Percentiles rank a stretch among this genome's conserved stretches.
Evolutionary conservation across 2,888 invertebrate genomes (phyloP).

Genomic region (Lasioglossum pauxillum): DNA sequence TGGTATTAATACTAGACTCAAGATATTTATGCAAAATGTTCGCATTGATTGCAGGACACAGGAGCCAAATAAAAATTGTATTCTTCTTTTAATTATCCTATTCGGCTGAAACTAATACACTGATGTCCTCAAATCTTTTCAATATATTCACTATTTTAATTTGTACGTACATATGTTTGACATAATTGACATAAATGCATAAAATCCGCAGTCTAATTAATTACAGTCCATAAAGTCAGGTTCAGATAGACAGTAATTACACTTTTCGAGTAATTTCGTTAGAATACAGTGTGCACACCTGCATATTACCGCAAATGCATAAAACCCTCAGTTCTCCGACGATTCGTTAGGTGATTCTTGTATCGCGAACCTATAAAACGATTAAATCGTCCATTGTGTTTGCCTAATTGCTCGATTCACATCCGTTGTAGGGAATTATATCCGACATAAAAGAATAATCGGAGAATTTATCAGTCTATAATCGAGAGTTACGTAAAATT

Average conservation of each 20-base stretch:
- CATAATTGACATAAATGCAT: no score
- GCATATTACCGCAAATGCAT: not conserved
- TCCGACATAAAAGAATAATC: not conserved
- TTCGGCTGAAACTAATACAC: no score
- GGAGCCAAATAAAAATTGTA: no score
- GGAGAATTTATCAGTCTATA: not conserved
- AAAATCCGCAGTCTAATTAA: not conserved
- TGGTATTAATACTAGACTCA: not conserved
- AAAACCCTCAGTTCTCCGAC: no score
- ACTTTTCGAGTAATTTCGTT: not conserved
- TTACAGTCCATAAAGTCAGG: not conserved
- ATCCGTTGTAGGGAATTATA: not conserved
- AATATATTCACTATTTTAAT: no score
- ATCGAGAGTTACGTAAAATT: constrained; percentile 2
- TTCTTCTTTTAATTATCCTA: no score
- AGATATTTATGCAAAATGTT: no score
- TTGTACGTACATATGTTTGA: no score
- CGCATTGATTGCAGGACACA: no score
- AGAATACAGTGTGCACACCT: no score
- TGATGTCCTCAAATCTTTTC: no score
- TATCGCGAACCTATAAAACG: not conserved
- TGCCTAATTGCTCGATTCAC: not conserved
- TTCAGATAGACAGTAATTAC: not conserved
- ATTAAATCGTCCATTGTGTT: not conserved
- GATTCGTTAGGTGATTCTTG: not conserved